Percentiles rank a stretch among this genome's conserved stretches.
Conservation (phyloP, 2,113 vertebrate genomes). For the Microcebus tavaratra region DNA sequence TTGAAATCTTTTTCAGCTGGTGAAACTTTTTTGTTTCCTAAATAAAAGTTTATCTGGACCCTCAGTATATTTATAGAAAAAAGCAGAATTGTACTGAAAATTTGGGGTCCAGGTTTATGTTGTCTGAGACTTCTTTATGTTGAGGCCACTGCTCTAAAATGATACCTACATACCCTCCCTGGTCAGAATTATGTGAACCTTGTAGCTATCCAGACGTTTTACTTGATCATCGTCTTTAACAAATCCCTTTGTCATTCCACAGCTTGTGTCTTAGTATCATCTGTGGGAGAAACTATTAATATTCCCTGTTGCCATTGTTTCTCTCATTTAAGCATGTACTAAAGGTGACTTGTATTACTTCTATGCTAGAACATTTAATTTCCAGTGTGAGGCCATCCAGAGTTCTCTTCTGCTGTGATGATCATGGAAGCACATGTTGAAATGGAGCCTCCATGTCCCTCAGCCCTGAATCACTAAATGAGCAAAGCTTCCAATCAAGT, state of each 20-base stretch:
- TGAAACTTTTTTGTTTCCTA: conserved; percentile 39
- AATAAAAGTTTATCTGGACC: conserved; percentile 2
- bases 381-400: neutral
- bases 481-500: neutral
- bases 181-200: neutral
- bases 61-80: conserved; percentile 5
- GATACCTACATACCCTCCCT: neutral
- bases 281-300: neutral
- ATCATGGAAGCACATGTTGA: neutral
- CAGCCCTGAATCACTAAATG: neutral
- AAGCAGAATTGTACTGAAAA: conserved; percentile 13
- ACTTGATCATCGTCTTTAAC: neutral
- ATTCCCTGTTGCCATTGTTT: neutral
- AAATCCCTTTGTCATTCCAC: neutral
- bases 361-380: neutral
- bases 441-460: neutral
- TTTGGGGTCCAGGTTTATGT: neutral
- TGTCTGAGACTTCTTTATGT: neutral
- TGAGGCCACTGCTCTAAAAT: neutral
- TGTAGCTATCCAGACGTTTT: neutral
- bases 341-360: neutral
- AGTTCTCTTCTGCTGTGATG: neutral
- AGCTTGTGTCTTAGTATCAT: neutral
- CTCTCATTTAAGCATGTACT: neutral
- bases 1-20: conserved; percentile 53